Percentiles rank a stretch among this genome's conserved stretches.
These are phyloP conservation scores for Drosophila formosana DNA, from an alignment of 2,888 invertebrate genomes.

Conservation along the genomic window DNA sequence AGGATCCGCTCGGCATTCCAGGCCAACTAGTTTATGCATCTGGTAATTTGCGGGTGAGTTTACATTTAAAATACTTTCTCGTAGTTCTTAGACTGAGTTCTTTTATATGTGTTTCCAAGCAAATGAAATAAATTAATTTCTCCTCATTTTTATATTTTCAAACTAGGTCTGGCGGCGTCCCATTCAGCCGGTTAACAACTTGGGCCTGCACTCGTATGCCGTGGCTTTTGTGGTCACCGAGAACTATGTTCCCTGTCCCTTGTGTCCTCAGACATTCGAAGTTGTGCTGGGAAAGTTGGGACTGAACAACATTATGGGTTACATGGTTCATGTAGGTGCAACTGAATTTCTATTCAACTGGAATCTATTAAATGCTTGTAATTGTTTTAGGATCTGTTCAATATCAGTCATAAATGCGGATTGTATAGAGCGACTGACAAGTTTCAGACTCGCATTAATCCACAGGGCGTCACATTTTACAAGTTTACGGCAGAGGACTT, in stretches of 20 bases:
- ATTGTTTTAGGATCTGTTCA: constrained; percentile 65
- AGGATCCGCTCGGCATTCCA: constrained; percentile 88
- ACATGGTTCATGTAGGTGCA: constrained; percentile 73
- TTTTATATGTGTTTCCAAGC: too few relatives aligned
- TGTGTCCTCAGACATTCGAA: constrained; percentile 82
- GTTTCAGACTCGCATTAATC: constrained; percentile 70
- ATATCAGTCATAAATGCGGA: constrained; percentile 36
- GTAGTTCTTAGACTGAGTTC: too few relatives aligned
- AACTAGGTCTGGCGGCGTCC: constrained; percentile 85
- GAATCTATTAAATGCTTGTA: background rate
- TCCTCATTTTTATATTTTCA: background rate
- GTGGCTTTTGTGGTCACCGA: constrained; percentile 83
- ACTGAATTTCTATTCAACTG: background rate
- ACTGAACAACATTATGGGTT: constrained; percentile 79
- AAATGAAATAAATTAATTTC: too few relatives aligned
- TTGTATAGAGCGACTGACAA: constrained; percentile 35
- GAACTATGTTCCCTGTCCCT: constrained; percentile 39
- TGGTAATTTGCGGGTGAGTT: constrained; percentile 76
- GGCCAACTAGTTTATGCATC: constrained; percentile 86
- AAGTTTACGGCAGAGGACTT: constrained; percentile 59
- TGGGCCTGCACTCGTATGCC: constrained; percentile 85
- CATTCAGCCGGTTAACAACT: constrained; percentile 79
- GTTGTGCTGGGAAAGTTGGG: constrained; percentile 80
- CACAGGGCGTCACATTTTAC: constrained; percentile 74
- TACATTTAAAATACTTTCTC: background rate